phyloP scores from a whole-genome alignment of 2,888 invertebrate genomes.

The Lottia gigantea region DNA sequence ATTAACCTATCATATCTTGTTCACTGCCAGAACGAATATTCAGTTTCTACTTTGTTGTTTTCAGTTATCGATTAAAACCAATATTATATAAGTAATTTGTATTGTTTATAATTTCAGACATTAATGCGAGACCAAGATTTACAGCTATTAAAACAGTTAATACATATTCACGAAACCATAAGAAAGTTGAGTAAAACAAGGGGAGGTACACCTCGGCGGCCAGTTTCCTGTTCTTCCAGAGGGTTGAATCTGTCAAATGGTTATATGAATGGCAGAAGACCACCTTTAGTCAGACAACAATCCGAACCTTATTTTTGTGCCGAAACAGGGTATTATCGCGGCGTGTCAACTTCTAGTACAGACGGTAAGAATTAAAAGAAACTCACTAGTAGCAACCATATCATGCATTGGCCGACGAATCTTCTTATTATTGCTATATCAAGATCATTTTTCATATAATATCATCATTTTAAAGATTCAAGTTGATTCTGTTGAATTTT shows the following conservation, averaged over 20 bases:
- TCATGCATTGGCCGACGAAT: too few relatives aligned
- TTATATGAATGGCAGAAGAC: not conserved
- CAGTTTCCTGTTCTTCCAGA: not conserved
- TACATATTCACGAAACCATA: not conserved
- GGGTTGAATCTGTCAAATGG: not conserved
- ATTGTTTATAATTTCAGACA: not conserved
- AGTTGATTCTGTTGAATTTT: too few relatives aligned
- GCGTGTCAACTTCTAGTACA: not conserved
- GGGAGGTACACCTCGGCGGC: not conserved
- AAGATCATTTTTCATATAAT: too few relatives aligned
- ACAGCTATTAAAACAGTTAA: not conserved
- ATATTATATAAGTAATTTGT: too few relatives aligned
- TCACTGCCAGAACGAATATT: too few relatives aligned
- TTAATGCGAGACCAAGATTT: not conserved
- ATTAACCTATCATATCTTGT: too few relatives aligned
- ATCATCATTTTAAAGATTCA: too few relatives aligned
- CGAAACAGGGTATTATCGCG: not conserved
- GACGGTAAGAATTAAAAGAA: not conserved
- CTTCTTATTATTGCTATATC: too few relatives aligned
- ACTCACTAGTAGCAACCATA: too few relatives aligned
- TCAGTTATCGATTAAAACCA: too few relatives aligned
- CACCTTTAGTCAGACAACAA: constrained; percentile 2
- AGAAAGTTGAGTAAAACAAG: not conserved
- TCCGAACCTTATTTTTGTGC: not conserved
- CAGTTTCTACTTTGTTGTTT: too few relatives aligned